Evolutionary conservation across 1,140 invertebrate genomes (phyloP), one percentile per base, ranked within the genome.

Genomic region (Ostrea denselamellosa): DNA sequence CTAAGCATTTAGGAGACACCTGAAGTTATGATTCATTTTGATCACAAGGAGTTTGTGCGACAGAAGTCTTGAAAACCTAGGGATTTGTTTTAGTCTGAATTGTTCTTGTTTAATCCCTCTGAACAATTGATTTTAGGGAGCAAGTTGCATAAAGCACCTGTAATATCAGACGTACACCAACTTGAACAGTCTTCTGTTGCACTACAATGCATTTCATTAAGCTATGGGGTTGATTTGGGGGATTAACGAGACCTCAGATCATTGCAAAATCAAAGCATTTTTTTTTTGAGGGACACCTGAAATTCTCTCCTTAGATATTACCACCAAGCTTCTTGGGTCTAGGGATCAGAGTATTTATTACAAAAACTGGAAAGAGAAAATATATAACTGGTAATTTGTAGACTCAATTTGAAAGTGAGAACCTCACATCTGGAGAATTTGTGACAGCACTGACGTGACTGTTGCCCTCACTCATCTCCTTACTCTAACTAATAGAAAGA

Each of bases 261-360:
- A 77, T 77, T 77, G 68, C 14, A 77, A 77, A 62, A 77, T 77
- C 22, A 77, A 77, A 77, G 68, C 68, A 77, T 77, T 77, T 77
- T 77, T 77, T 77, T 77, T 77, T 77, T 10, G 25, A 28, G 28
- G 28, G 14, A 77, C 68, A 77, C 68, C 68, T 77, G 68, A 77
- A 34, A 77, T 77, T 77, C 28, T 22, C 28, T 25, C 9, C 14
- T 77, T 25, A 77, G 25, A 77, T 28, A 77, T 34, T 34, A 10
- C 68, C 68, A 28, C 68, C 68, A 8, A 28, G 68, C 68, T 22
- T 77, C 68, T 77, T 77, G 68, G 68, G 28, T 77, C 68, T 5
- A 34, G 68, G 68, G 68, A 77, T 77, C 68, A 77, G 22, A 17
- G 68, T 14, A 9, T 77, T 77, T 10, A 28, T 28, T 77, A 28